Percentiles rank a stretch among this genome's conserved stretches.
Evolutionary conservation across 2,888 invertebrate species (phyloP).

Genomic region (Bruchidius siliquastri): DNA sequence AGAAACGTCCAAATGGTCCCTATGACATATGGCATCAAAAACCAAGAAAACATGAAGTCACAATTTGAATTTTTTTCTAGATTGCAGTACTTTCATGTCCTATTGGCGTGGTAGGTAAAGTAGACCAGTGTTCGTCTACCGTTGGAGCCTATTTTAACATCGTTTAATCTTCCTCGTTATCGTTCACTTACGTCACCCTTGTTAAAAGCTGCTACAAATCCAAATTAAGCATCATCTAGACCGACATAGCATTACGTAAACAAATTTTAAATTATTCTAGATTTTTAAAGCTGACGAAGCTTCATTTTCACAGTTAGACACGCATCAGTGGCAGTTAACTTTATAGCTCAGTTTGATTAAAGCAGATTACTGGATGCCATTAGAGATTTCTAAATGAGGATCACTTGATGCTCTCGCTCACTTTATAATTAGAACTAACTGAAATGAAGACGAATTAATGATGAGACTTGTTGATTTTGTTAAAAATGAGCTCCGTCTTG

Average conservation of each 20-base stretch:
- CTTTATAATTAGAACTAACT: background rate
- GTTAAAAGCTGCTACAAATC: background rate
- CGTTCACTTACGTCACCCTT: background rate
- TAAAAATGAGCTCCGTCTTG: background rate
- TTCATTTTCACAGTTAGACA: background rate
- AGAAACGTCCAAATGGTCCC: too few relatives aligned
- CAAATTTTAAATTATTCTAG: background rate
- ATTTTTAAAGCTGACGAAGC: background rate
- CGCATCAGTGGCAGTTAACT: background rate
- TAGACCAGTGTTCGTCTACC: too few relatives aligned
- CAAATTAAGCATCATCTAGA: background rate
- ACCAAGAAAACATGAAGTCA: too few relatives aligned
- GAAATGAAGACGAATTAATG: background rate
- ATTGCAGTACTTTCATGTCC: too few relatives aligned
- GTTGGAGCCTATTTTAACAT: too few relatives aligned
- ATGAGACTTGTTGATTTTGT: background rate
- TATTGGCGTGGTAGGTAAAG: too few relatives aligned
- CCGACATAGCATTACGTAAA: background rate
- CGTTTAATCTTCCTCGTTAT: background rate
- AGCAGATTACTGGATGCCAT: background rate
- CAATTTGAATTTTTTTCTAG: too few relatives aligned
- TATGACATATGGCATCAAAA: too few relatives aligned
- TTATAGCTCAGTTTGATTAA: background rate
- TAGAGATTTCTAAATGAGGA: background rate
- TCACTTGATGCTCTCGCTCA: background rate